phyloP scores from a whole-genome alignment of 1,140 invertebrate species.

The Brachionus manjavacas region DNA sequence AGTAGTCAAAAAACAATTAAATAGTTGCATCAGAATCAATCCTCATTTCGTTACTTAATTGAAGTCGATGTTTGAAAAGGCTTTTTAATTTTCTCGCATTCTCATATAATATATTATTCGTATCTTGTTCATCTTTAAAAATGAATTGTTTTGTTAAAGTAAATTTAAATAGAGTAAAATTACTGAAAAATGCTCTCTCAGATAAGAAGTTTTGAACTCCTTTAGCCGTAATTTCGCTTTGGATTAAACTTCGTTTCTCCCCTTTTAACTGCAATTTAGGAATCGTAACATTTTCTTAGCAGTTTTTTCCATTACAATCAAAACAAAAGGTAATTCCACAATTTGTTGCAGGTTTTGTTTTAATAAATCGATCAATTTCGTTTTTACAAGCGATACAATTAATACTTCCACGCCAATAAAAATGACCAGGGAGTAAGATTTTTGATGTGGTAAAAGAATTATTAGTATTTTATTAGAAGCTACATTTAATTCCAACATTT shows the following conservation, averaged over 20 bases:
- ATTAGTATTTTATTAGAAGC: not conserved
- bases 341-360: not conserved
- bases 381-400: not conserved
- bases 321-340: not conserved
- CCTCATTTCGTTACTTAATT: not conserved
- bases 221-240: not conserved
- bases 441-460: not conserved
- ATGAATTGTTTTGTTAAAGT: not conserved
- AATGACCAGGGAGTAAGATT: not conserved
- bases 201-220: not conserved
- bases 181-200: not conserved
- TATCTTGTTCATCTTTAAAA: not conserved
- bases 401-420: not conserved
- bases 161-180: not conserved
- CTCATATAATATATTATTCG: not conserved
- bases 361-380: not conserved
- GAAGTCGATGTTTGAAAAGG: not conserved
- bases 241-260: not conserved
- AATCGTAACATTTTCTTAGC: not conserved
- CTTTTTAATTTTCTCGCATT: not conserved
- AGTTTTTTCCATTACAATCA: not conserved
- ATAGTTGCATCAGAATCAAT: not conserved
- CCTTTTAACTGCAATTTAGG: not conserved
- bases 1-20: not conserved
- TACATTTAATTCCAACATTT: not conserved